A percentile compares a stretch with the other conserved stretches of the same genome.
Conservation (phyloP, 2,888 invertebrate genomes). For the Unio delphinus region DNA sequence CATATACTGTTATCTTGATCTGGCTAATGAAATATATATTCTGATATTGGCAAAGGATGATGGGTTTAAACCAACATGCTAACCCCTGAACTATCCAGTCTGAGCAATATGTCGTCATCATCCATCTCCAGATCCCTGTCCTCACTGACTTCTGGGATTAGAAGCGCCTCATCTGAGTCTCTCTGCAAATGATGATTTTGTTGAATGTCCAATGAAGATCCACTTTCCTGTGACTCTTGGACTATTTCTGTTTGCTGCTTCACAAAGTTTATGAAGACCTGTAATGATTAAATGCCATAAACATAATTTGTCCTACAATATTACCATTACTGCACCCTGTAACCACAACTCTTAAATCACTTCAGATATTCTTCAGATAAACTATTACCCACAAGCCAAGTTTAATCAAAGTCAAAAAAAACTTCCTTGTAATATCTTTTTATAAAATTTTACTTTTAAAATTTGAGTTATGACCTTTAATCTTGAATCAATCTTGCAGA, state of each 20-base stretch:
- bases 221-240: constrained; percentile 35
- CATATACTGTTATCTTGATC: too few species aligned
- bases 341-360: too few species aligned
- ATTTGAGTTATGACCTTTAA: too few species aligned
- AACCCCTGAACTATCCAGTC: constrained; percentile 45
- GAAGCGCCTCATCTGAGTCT: constrained; percentile 38
- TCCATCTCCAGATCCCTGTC: constrained; percentile 42
- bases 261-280: constrained; percentile 71
- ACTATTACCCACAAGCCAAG: too few species aligned
- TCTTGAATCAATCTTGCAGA: too few species aligned
- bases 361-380: too few species aligned
- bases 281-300: constrained; percentile 12
- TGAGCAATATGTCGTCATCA: constrained; percentile 53
- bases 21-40: not conserved
- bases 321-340: not conserved
- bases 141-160: constrained; percentile 27
- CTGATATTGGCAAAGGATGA: not conserved
- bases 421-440: too few species aligned
- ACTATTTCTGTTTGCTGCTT: constrained; percentile 67
- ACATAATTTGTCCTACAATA: not conserved
- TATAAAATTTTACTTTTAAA: too few species aligned
- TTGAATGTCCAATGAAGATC: constrained; percentile 6
- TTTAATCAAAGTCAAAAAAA: too few species aligned
- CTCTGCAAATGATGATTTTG: constrained; percentile 3
- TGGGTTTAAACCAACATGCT: constrained; percentile 8